Evolutionary conservation across 2,113 vertebrate genomes (phyloP).

Genomic region (Rhabdornis inornatus): DNA sequence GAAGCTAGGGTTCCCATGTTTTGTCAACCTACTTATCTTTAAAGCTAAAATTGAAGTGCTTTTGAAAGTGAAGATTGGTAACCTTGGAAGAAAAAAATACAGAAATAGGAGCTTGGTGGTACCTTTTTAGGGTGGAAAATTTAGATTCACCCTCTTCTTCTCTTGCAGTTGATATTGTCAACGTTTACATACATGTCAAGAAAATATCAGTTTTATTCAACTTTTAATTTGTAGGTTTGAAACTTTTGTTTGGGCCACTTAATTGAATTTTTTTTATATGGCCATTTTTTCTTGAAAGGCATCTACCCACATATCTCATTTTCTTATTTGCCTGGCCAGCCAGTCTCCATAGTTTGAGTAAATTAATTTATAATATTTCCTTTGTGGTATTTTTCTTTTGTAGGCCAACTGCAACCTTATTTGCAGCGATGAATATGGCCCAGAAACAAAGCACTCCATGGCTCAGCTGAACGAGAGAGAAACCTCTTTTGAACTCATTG

Average conservation of each 20-base stretch:
- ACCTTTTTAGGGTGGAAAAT: not conserved
- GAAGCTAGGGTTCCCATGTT: not conserved
- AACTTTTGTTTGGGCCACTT: not conserved
- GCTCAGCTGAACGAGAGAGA: constrained; percentile 91
- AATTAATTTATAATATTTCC: not conserved
- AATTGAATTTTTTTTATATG: not conserved
- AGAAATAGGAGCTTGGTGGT: not conserved
- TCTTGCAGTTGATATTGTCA: not conserved
- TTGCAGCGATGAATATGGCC: constrained; percentile 84
- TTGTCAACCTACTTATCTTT: not conserved
- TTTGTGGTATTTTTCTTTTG: not conserved
- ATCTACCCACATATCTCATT: not conserved
- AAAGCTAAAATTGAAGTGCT: not conserved
- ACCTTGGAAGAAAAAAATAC: not conserved
- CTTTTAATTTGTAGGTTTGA: not conserved
- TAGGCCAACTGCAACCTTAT: constrained; percentile 91
- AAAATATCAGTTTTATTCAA: not conserved
- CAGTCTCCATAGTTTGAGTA: not conserved
- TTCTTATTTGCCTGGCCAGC: not conserved
- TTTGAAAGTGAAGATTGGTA: not conserved
- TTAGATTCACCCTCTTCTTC: not conserved
- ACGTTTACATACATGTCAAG: not conserved
- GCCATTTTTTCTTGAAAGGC: not conserved
- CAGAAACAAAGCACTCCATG: constrained; percentile 87
- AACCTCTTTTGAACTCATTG: constrained; percentile 93